Percentiles rank a stretch among this genome's conserved stretches.
Evolutionary conservation across 1,140 invertebrate species (phyloP).

Genomic region (Drosophila rhopaloa): DNA sequence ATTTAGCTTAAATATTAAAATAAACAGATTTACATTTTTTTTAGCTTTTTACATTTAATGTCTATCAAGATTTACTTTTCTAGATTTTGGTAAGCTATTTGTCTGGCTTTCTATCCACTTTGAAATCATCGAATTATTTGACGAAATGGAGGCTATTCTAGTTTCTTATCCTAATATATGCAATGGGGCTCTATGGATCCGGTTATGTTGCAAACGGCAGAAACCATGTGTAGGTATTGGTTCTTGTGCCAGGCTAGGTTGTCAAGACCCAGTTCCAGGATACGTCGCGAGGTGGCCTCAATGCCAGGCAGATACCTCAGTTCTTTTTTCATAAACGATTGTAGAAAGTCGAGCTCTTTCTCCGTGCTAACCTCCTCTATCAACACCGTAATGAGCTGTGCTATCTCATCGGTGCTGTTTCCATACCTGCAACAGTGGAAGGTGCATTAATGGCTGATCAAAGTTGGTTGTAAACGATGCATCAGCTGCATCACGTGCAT

Average conservation of each 20-base stretch:
- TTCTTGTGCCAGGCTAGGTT: constrained; percentile 6
- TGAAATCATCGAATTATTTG: no score
- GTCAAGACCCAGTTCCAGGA: constrained; percentile 1
- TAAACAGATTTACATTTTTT: no score
- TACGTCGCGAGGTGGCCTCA: neutral
- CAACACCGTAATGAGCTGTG: neutral
- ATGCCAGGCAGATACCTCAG: constrained; percentile 1
- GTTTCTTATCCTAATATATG: neutral
- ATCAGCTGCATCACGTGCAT: no score
- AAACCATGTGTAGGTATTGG: neutral
- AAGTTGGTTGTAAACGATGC: no score
- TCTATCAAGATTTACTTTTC: no score
- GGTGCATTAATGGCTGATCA: neutral
- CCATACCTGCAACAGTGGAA: neutral
- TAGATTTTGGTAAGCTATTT: no score
- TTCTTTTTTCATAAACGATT: neutral
- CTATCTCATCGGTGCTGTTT: neutral
- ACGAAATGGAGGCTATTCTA: no score
- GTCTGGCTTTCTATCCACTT: no score
- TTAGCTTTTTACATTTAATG: no score
- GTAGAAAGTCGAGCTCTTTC: neutral
- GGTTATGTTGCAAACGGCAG: constrained; percentile 2
- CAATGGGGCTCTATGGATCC: constrained; percentile 7
- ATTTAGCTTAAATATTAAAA: no score
- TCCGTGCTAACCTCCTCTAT: neutral